phyloP scores from a whole-genome alignment of 2,797 vertebrate genomes.

The Aphelocoma californica region DNA sequence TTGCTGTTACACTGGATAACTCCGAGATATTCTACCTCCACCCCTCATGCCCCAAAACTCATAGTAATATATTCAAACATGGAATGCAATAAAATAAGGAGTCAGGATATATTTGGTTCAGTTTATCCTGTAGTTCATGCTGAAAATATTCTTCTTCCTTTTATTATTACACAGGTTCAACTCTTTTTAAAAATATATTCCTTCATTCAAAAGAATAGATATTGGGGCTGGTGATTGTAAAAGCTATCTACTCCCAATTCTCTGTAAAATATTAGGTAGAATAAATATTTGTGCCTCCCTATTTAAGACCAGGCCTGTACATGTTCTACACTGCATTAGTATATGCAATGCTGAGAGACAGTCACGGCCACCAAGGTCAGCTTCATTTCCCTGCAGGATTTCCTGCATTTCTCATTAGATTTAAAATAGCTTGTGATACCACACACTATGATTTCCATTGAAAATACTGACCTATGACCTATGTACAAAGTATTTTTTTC shows the following conservation, averaged over 20 bases:
- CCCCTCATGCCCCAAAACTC: rapidly evolving
- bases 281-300: not conserved
- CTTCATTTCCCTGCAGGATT: constrained; percentile 50
- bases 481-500: constrained; percentile 22
- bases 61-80: not conserved
- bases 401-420: constrained; percentile 39
- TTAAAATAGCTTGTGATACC: constrained; percentile 48
- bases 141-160: not conserved
- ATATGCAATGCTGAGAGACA: not conserved
- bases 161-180: not conserved
- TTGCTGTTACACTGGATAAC: not conserved
- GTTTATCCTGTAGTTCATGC: not conserved
- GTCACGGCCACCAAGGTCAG: constrained; percentile 38
- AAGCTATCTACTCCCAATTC: not conserved
- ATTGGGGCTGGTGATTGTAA: not conserved
- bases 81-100: not conserved
- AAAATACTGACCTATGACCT: constrained; percentile 57
- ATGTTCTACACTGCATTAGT: not conserved
- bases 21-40: not conserved
- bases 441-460: constrained; percentile 45
- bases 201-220: not conserved
- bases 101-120: not conserved
- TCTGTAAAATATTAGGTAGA: not conserved
- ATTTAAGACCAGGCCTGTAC: not conserved
- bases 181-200: not conserved